Evolutionary conservation across 2,888 invertebrate species (phyloP), one percentile per base, ranked within the genome.

Genomic region (Drosophila neotestacea): DNA sequence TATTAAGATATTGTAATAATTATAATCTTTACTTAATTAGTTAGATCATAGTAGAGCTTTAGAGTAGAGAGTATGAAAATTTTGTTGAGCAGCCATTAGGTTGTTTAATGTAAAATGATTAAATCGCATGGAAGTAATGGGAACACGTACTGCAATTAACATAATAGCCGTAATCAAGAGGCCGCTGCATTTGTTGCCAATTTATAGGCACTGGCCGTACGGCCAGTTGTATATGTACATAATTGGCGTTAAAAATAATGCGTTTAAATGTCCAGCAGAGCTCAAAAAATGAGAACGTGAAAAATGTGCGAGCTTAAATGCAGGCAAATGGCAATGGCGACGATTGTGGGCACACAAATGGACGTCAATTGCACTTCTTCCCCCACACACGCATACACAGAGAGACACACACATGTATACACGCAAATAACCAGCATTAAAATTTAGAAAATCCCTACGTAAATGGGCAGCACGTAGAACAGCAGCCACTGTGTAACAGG

Each of bases 161-260:
- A 85, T 88, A 84, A 84, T 84, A 56, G 88, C 64, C 58, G 71
- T 73, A 85, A 88, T 84, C 86, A 85, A 71, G 73, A 65, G 79
- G 55, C 42, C 63, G 71, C 63, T 70, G 79, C 74, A 86, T 80
- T 83, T 88, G 77, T 65, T 73, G 61, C 77, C 84, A 80, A 85
- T 88, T 85, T 85, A 88, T 85, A 64, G 83, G 52, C 64, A 30
- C 77, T 59, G 46, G 27, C 34, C 32, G 51, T 59, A 42, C 13
- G 34, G 10, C 54, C 79, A 58, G 73, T 65, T 56, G 9, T 27
- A 41, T 56, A n/a, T 44, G 74, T 74, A 59, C 60, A 70, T 79
- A 83, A 83, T 82, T 83, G 80, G 86, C 73, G 80, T 82, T 79
- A 88, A 83, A 83, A 88, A 83, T 83, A 83, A 83, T 88, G 88